Evolutionary conservation across 2,113 vertebrate genomes (phyloP), one percentile per base, ranked within the genome.

Genomic region (Corythornis vintsioides): DNA sequence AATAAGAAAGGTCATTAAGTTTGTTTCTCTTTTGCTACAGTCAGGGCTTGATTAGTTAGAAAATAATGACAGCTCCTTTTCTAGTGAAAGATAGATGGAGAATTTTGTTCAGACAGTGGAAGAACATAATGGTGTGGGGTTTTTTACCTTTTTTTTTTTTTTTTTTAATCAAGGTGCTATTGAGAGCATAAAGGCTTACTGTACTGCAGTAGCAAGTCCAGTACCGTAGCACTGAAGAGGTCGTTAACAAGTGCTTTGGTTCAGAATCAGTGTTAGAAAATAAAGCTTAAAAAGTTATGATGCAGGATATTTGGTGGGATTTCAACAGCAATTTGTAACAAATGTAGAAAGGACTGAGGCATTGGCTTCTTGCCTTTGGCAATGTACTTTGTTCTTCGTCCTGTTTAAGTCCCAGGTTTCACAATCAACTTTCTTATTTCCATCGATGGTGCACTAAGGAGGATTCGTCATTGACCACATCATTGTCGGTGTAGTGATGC

Each of bases 401-500:
- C 24, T 12, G 21, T 26, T 60, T 16, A 35, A 83, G 89, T 48
- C 79, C 63, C 63, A 31, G 81, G 47, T 55, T 53, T 47, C 16
- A 43, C 0, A 9, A 47, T 3, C 5, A 5, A 6, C 65, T n/a
- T 47, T 93, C 94, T 99, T 97, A 99, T 69, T 99, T 99, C 98
- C 99, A 99, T 38, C 99, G 98, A 79, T 99, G 98, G 33, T 98
- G 98, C 52, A 99, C 98, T 10, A 99, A 98, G 1, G 99, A 99
- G 22, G 99, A 99, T 92, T 99, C 98, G 2, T 99, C 99, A 1
- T 98, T 99, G 76, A 99, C 98, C 48, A 98, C 98, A 16, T 98
- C 98, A 0, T 94, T 96, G 75, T 97, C 89, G 0, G 95, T 97
- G 70, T 97, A 89, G 70, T 24, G 66, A 21, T 86, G 94, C 42